Conservation (phyloP, 2,888 invertebrate species). For the Eristalinus aeneus region DNA sequence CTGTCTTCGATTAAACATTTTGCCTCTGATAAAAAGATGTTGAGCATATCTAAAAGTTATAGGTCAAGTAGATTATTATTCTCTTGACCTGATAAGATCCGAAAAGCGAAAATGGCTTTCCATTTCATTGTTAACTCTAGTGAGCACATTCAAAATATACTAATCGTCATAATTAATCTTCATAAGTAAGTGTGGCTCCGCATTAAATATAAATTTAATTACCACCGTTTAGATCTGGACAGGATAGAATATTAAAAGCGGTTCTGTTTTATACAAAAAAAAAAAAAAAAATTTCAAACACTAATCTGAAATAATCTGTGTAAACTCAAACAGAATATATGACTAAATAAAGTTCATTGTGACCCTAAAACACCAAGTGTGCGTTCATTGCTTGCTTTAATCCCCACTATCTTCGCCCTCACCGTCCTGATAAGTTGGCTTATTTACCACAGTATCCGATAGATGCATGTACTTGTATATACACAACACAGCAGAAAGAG, state of each 20-base stretch:
- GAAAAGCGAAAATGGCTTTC: slow-evolving; percentile 49
- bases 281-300: neutral
- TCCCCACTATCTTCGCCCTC: neutral
- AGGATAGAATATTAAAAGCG: neutral
- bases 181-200: neutral
- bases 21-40: too few species aligned
- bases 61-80: slow-evolving; percentile 19
- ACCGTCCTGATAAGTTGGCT: slow-evolving; percentile 15
- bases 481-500: slow-evolving; percentile 11
- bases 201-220: neutral
- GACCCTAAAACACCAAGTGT: slow-evolving; percentile 18
- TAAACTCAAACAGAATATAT: neutral
- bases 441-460: slow-evolving; percentile 18
- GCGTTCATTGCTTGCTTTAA: slow-evolving; percentile 29
- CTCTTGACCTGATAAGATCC: slow-evolving; percentile 12
- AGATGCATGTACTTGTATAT: neutral
- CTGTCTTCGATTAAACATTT: too few species aligned
- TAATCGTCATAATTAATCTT: slow-evolving; percentile 32
- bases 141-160: neutral
- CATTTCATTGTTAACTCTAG: slow-evolving; percentile 5
- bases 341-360: slow-evolving; percentile 58
- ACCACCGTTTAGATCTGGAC: neutral
- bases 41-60: neutral
- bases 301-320: slow-evolving; percentile 27
- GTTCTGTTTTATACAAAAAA: neutral